These are phyloP conservation scores for Typhlomys cinereus DNA, from an alignment of 2,113 vertebrate species.

Conservation along the genomic window DNA sequence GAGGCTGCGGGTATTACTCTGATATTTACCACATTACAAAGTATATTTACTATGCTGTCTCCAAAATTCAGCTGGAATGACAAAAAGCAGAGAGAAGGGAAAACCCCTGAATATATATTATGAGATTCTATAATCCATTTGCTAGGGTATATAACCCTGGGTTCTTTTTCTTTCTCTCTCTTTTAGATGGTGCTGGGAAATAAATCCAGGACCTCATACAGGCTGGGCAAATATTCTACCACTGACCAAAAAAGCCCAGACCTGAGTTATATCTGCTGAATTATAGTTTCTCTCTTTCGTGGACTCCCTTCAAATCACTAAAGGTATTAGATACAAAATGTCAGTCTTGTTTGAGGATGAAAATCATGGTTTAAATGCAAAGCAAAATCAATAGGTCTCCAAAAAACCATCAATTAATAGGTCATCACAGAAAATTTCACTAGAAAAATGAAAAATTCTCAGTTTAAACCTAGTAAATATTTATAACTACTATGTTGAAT, in stretches of 20 bases:
- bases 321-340: not conserved
- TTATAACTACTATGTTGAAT: slow-evolving; percentile 43
- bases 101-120: slow-evolving; percentile 35
- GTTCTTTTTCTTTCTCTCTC: not conserved
- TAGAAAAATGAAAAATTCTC: slow-evolving; percentile 48
- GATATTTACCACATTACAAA: slow-evolving; percentile 45
- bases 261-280: slow-evolving; percentile 1
- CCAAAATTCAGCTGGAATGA: slow-evolving; percentile 44
- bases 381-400: slow-evolving; percentile 2
- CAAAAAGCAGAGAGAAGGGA: slow-evolving; percentile 34
- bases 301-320: slow-evolving; percentile 3
- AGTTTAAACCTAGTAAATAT: slow-evolving; percentile 44
- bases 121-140: not conserved
- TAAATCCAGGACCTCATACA: not conserved
- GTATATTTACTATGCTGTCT: no score
- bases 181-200: not conserved
- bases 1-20: slow-evolving; percentile 20
- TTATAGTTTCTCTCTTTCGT: not conserved
- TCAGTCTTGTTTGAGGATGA: not conserved
- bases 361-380: slow-evolving; percentile 15
- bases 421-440: slow-evolving; percentile 35
- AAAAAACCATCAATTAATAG: slow-evolving; percentile 37
- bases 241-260: not conserved
- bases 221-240: not conserved
- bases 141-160: not conserved